Percentiles rank a stretch among this genome's conserved stretches.
phyloP scores from a whole-genome alignment of 2,113 vertebrate species.

The Condylura cristata region DNA sequence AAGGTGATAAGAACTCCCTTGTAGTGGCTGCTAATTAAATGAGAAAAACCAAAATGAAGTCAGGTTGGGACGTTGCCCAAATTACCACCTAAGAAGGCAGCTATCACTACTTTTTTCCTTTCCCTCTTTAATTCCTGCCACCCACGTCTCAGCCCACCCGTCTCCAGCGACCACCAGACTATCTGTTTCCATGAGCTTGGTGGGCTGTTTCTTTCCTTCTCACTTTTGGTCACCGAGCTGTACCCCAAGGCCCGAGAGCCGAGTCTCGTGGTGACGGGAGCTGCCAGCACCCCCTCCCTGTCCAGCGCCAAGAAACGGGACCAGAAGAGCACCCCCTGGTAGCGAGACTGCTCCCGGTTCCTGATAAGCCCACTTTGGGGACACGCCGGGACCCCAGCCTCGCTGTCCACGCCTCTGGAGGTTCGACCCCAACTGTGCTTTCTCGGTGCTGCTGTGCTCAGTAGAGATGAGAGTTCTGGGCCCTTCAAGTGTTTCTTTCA shows the following conservation, averaged over 20 bases:
- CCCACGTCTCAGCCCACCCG: background rate
- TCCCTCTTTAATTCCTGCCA: background rate
- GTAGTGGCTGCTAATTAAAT: too few relatives aligned
- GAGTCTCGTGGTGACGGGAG: rapidly evolving
- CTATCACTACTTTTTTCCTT: too few relatives aligned
- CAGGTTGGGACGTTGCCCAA: too few relatives aligned
- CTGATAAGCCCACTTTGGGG: background rate
- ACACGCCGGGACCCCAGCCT: background rate
- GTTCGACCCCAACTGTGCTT: background rate
- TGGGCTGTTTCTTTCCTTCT: background rate
- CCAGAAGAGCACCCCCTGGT: background rate
- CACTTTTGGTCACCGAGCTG: background rate
- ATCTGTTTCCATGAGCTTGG: background rate
- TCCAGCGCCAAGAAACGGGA: background rate
- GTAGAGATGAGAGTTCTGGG: background rate
- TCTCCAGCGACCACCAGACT: background rate
- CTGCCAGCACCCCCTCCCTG: background rate
- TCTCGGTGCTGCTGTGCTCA: background rate
- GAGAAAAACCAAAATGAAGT: too few relatives aligned
- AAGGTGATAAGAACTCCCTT: too few relatives aligned
- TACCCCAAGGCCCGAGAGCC: background rate
- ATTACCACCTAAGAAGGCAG: too few relatives aligned
- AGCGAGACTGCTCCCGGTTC: rapidly evolving
- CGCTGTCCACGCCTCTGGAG: background rate
- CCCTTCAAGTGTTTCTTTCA: constrained; percentile 1